Base-by-base conservation (phyloP, 2,888 invertebrate genomes). In the Acrobasis repandana region DNA sequence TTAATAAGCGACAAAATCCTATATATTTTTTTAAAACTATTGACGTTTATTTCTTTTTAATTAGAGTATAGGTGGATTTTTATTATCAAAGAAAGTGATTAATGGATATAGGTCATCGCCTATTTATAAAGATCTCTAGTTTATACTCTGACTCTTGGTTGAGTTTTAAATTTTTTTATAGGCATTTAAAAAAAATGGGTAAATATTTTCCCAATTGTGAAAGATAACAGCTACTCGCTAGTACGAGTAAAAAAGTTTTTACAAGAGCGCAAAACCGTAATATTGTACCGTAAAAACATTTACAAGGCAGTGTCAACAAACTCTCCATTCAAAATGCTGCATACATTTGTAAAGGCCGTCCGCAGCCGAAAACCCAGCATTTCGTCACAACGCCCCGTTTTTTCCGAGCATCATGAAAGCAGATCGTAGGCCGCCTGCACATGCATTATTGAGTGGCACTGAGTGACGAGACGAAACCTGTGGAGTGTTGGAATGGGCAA, bases 381-480 rank as follows among this genome's bases (percentile, higher is more conserved):
- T 54, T 57, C 38, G 57, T 59, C 57, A 52, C 58, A 58, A 61
- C 56, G 68, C 61, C 66, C 72, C 71, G 71, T 77, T 81, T 76
- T 79, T 78, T 70, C 73, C 69, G 67, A 71, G 75, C 72, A 74
- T 72, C 74, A 72, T 79, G 72, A 74, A 77, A 78, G 72, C 75
- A 73, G 80, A 75, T 75, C 74, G 77, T 69, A 75, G 75, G 76
- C 72, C 70, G 67, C 67, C 76, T 76, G 80, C 78, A 75, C 82
- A 81, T 90, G 85, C 85, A 90, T 90, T 90, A 90, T 90, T 90
- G 86, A 90, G 89, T 82, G 81, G 79, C 83, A 76, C 86, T 90
- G 90, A 90, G 90, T 90, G 90, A 90, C 87, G 88, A 86, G 88
- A 84, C 86, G 85, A 75, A 82, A 67, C 67, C 60, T 14, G 11